Percentiles rank a stretch among this genome's conserved stretches.
phyloP scores from a whole-genome alignment of 2,888 invertebrate species.

The Romanomermis culicivorax region DNA sequence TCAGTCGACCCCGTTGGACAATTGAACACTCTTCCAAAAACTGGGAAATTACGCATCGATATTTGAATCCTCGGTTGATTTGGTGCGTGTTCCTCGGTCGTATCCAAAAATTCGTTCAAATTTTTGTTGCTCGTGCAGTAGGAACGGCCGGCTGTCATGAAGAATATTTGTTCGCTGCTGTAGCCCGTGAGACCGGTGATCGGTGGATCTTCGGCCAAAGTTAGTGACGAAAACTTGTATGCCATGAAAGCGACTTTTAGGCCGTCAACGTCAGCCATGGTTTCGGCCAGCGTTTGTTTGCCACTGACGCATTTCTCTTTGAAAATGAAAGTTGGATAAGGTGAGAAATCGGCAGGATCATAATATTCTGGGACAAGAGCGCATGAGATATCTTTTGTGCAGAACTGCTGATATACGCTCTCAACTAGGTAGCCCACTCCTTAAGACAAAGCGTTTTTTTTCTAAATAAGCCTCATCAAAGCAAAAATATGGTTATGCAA shows the following conservation, averaged over 20 bases:
- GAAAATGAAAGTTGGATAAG: too few species aligned
- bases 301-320: background rate
- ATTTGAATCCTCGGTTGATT: background rate
- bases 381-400: too few species aligned
- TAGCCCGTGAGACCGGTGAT: background rate
- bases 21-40: background rate
- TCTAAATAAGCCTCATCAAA: too few species aligned
- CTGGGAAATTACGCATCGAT: background rate
- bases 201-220: background rate
- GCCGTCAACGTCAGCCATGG: background rate
- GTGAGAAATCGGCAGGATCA: too few species aligned
- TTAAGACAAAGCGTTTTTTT: too few species aligned
- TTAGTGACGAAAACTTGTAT: background rate
- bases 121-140: background rate
- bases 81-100: background rate
- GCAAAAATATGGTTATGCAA: too few species aligned
- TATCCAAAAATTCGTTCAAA: background rate
- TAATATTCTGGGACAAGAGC: too few species aligned
- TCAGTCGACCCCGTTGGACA: background rate
- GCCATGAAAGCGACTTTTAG: slow-evolving; percentile 2
- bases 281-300: background rate
- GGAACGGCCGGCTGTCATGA: background rate
- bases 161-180: background rate
- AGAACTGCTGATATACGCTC: too few species aligned
- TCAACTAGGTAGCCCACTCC: too few species aligned